Evolutionary conservation across 2,797 vertebrate genomes (phyloP).

Genomic region (Telmatherina bonti): DNA sequence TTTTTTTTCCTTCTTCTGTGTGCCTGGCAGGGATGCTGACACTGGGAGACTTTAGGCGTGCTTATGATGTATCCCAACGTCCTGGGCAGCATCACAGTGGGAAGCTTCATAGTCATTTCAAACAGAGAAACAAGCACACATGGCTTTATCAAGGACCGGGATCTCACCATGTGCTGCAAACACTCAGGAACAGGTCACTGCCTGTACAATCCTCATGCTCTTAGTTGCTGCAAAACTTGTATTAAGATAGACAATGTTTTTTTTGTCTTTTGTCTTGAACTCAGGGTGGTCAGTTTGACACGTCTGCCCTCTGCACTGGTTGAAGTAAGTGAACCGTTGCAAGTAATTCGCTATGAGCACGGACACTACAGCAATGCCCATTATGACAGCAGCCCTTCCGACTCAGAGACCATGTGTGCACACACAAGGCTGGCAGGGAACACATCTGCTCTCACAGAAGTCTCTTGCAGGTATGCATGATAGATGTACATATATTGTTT

Average conservation of each 20-base stretch:
- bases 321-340: conserved; percentile 93
- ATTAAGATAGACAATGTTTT: conserved; percentile 1
- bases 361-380: conserved; percentile 94
- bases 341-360: conserved; percentile 91
- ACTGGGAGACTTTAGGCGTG: conserved; percentile 89
- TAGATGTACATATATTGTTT: too few relatives aligned
- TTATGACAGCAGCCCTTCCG: conserved; percentile 91
- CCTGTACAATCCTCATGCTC: background rate
- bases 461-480: conserved; percentile 76
- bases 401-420: conserved; percentile 88
- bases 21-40: conserved; percentile 86
- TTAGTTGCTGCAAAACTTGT: background rate
- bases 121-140: conserved; percentile 91
- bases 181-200: conserved; percentile 89
- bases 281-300: conserved; percentile 91
- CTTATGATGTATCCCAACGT: conserved; percentile 89
- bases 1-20: background rate
- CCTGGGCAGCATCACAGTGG: conserved; percentile 82
- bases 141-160: conserved; percentile 94
- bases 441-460: conserved; percentile 78
- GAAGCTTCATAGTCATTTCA: conserved; percentile 76
- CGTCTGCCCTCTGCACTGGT: conserved; percentile 89
- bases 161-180: conserved; percentile 90
- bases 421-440: conserved; percentile 93
- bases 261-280: background rate